Conservation (phyloP, 2,797 vertebrate genomes). For the Xiphorhynchus erythropygius region DNA sequence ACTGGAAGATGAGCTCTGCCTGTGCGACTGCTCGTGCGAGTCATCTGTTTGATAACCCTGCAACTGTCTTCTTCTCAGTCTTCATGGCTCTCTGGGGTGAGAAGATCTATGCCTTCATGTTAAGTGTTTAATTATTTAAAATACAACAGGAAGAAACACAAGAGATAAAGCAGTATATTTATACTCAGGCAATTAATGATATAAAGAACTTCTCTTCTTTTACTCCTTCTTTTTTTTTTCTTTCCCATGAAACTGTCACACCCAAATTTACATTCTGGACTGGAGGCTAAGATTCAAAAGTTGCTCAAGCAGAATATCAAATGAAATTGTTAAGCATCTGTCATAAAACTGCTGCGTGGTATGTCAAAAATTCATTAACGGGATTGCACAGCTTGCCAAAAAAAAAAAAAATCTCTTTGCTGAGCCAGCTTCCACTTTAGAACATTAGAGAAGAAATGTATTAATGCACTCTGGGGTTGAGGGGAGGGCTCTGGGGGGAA, state of each 20-base stretch:
- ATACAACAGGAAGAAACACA: constrained; percentile 45
- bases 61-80: constrained; percentile 97
- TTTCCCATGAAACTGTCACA: constrained; percentile 46
- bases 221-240: neutral
- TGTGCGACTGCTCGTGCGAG: constrained; percentile 93
- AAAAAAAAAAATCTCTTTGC: constrained; percentile 7
- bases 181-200: constrained; percentile 49
- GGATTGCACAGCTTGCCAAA: constrained; percentile 59
- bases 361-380: constrained; percentile 64
- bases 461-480: constrained; percentile 12
- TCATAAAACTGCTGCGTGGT: constrained; percentile 68
- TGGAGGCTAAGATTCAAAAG: constrained; percentile 56
- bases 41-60: constrained; percentile 96
- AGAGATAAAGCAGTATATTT: constrained; percentile 48
- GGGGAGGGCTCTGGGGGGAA: neutral
- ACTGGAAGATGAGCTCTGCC: constrained; percentile 92
- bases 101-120: constrained; percentile 17
- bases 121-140: constrained; percentile 56
- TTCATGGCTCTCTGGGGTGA: constrained; percentile 99
- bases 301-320: constrained; percentile 57
- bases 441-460: constrained; percentile 57
- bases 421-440: constrained; percentile 66
- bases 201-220: neutral
- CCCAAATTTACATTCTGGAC: constrained; percentile 63
- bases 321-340: constrained; percentile 62